Percentiles rank a stretch among this genome's conserved stretches.
phyloP scores from a whole-genome alignment of 1,140 invertebrate species.

The Sycobia sp. region DNA sequence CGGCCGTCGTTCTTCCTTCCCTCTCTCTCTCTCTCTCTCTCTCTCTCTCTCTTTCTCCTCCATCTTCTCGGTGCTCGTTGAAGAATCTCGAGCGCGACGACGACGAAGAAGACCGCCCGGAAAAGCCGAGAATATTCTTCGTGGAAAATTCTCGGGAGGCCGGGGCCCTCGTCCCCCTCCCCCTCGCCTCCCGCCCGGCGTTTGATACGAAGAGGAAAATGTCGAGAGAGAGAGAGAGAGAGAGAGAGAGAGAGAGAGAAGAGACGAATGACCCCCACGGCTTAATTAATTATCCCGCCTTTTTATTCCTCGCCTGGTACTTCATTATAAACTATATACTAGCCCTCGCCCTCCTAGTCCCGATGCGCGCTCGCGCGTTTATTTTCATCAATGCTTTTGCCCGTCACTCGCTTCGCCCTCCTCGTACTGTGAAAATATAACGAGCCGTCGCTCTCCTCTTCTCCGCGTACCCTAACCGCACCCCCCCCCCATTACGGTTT shows the following conservation, averaged over 20 bases:
- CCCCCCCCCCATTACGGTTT: too few species aligned
- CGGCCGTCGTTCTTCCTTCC: too few species aligned
- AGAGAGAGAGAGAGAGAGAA: too few species aligned
- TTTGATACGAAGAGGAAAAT: conserved; percentile 32
- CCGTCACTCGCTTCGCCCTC: not conserved
- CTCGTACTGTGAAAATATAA: too few species aligned
- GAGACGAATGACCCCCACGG: conserved; percentile 30
- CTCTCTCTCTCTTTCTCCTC: not conserved
- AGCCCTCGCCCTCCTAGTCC: too few species aligned
- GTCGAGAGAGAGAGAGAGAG: too few species aligned
- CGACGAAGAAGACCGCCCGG: conserved; percentile 11
- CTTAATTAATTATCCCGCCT: conserved; percentile 31
- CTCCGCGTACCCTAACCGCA: not conserved
- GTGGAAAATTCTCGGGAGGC: conserved; percentile 33
- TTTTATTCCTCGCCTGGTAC: conserved; percentile 25
- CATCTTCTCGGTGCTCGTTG: not conserved
- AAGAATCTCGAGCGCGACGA: conserved; percentile 18
- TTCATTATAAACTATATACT: too few species aligned
- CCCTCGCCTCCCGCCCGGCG: not conserved
- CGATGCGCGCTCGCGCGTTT: conserved; percentile 10
- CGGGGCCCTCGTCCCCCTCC: conserved; percentile 14
- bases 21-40: conserved; percentile 1
- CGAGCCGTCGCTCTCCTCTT: too few species aligned
- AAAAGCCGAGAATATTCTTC: conserved; percentile 38
- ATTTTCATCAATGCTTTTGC: conserved; percentile 32